Base-by-base conservation (phyloP, 2,113 vertebrate genomes). In the Phaetusa simplex region DNA sequence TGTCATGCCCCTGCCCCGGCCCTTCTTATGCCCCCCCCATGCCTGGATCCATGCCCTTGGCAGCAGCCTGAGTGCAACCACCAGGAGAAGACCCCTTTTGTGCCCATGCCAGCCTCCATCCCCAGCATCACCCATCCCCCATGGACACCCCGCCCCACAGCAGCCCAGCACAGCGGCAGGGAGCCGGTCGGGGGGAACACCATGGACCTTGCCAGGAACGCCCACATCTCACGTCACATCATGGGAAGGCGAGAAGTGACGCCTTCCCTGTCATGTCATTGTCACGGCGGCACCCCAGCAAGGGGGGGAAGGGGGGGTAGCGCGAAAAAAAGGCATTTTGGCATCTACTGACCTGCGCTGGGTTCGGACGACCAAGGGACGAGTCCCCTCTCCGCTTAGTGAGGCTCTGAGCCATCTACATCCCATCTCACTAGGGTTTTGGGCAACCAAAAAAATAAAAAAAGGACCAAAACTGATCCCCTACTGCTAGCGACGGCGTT, bases 321-420 rank as follows among this genome's bases (percentile, higher is more conserved):
- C 34, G 49, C 3, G 23, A 62, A 5, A 55, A 22, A 18, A 52
- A n/a, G 52, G 11, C 5, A 24, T 59, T 91, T 40, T 1, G 6
- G 80, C 55, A 67, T 71, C 94, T 91, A 97, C 95, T 96, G 93
- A 97, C 96, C 97, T 97, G 94, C 0, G 1, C 40, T 5, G 15
- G 84, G 53, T 4, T 52, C 4, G 74, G 82, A 79, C 3, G 78
- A 87, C 42, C 10, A 5, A 86, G 91, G 77, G 78, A 43, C 1
- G 81, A 42, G 88, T 23, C 78, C 91, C 89, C 84, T 85, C 78
- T 95, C 88, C 14, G 65, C 80, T 88, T 67, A 47, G 73, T 45
- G 93, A 80, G 86, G 88, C 96, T 87, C 93, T 93, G 93, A 95
- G 96, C 96, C 96, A 96, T 95, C 94, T 96, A 93, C 47, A 96